Conservation (phyloP, 2,888 invertebrate species). For the Mythimna ferrago region DNA sequence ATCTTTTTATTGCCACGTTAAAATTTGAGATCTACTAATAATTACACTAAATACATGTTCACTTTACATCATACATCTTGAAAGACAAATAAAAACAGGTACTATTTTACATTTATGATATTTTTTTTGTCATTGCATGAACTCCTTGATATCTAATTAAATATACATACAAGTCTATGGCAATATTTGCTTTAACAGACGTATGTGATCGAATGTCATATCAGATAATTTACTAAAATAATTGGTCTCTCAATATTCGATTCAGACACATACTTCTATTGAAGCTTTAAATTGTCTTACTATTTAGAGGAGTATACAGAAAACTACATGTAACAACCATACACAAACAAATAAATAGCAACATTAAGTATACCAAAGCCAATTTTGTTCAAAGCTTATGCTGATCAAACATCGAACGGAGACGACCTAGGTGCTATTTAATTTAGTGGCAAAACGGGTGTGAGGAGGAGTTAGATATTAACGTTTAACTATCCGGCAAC, state of each 20-base stretch:
- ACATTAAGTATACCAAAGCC: conserved; percentile 65
- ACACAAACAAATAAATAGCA: conserved; percentile 64
- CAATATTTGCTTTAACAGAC: conserved; percentile 48
- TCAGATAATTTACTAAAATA: conserved; percentile 48
- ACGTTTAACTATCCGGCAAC: conserved; percentile 38
- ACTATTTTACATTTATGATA: conserved; percentile 66
- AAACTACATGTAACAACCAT: conserved; percentile 61
- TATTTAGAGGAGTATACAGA: conserved; percentile 49
- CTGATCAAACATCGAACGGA: conserved; percentile 38
- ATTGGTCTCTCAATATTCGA: conserved; percentile 51
- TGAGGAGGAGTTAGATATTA: conserved; percentile 16
- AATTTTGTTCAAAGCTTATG: conserved; percentile 59
- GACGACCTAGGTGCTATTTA: conserved; percentile 31
- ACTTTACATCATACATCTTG: conserved; percentile 53
- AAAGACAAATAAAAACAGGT: conserved; percentile 64
- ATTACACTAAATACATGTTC: conserved; percentile 63
- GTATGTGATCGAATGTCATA: conserved; percentile 47
- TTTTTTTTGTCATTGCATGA: conserved; percentile 51
- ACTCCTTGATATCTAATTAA: conserved; percentile 49
- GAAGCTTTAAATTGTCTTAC: conserved; percentile 27
- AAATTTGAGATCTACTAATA: conserved; percentile 71
- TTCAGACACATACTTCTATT: conserved; percentile 51
- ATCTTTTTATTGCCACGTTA: conserved; percentile 63
- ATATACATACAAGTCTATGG: conserved; percentile 32
- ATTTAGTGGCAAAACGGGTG: conserved; percentile 34